Base-by-base conservation (phyloP, 2,797 vertebrate species). In the Gastrophryne carolinensis region DNA sequence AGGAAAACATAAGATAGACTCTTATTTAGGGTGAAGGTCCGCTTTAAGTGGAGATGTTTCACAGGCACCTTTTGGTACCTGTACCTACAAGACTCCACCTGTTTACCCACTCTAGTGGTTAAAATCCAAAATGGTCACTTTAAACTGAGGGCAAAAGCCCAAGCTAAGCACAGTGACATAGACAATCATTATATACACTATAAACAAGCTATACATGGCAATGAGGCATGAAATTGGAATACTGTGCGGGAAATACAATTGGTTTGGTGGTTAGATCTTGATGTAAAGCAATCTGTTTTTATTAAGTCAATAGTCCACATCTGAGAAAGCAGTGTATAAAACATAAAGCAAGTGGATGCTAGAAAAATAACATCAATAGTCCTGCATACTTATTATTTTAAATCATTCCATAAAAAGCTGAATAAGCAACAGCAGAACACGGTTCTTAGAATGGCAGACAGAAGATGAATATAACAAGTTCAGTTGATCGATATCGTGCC, bases 391-490 rank as follows among this genome's bases (percentile, higher is more conserved):
- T 47, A 50, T 35, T 67, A 53, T 67, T 39, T 24, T 37, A 54
- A 30, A 37, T 27, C 32, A 27, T 37, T 47, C 32, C 13, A 54
- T 4, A 7, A 54, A 67, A 26, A 52, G 49, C 49, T 54, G 49
- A 54, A 54, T 54, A 24, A 23, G 32, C 64, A 67, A 67, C 37
- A 67, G 9, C 7, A 4, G 35, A n/a, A 15, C 21, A 17, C 32
- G 13, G 19, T 67, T 67, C 47, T 12, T 67, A 39, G 64, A 67
- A 67, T 19, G 32, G 49, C 23, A 54, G 32, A 53, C 35, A 23
- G 52, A 27, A 69, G 47, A 67, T 35, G 29, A 52, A 67, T 53
- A 52, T 17, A 37, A 49, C 12, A 67, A 53, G n/a, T n/a, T n/a
- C 32, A 53, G 8, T 17, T 32, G 19, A 67, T 67, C 64, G 53